Percentiles rank a stretch among this genome's conserved stretches.
These are phyloP conservation scores for Tethea ocularis DNA, from an alignment of 2,888 invertebrate genomes.

Conservation along the genomic window DNA sequence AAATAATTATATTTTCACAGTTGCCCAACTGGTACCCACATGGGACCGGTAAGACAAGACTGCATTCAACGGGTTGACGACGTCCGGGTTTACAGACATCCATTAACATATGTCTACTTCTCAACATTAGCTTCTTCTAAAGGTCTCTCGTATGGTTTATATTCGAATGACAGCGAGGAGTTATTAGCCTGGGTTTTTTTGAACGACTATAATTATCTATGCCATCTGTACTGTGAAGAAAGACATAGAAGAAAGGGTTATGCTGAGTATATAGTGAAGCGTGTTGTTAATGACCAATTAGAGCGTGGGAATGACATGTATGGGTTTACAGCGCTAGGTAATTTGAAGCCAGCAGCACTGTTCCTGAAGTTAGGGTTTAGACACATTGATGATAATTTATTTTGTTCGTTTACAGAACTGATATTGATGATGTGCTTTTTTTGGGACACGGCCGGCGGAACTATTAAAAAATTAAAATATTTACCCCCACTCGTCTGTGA, in stretches of 20 bases:
- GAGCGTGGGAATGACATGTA: conserved; percentile 32
- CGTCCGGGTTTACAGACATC: conserved; percentile 29
- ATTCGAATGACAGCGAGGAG: conserved; percentile 24
- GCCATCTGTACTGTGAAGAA: conserved; percentile 37
- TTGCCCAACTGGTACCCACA: conserved; percentile 26
- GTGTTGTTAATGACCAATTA: conserved; percentile 32
- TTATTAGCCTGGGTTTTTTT: conserved; percentile 40
- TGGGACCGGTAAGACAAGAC: conserved; percentile 27
- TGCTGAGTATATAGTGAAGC: conserved; percentile 33
- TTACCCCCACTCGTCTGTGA: too few relatives aligned
- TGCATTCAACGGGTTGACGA: conserved; percentile 31
- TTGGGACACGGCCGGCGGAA: too few relatives aligned
- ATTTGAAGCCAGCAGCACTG: conserved; percentile 28
- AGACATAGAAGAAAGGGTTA: conserved; percentile 33
- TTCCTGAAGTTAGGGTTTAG: conserved; percentile 36
- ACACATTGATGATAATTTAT: conserved; percentile 24
- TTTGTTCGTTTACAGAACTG: too few relatives aligned
- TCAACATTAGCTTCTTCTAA: conserved; percentile 27
- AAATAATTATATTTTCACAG: conserved; percentile 19
- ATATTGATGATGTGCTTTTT: too few relatives aligned
- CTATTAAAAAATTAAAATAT: too few relatives aligned
- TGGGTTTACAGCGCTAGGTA: conserved; percentile 30
- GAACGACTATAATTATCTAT: conserved; percentile 36
- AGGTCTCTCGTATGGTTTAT: conserved; percentile 32
- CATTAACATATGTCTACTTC: conserved; percentile 25